These are phyloP conservation scores for Phortica okadai DNA, from an alignment of 2,888 invertebrate species.

Conservation along the genomic window DNA sequence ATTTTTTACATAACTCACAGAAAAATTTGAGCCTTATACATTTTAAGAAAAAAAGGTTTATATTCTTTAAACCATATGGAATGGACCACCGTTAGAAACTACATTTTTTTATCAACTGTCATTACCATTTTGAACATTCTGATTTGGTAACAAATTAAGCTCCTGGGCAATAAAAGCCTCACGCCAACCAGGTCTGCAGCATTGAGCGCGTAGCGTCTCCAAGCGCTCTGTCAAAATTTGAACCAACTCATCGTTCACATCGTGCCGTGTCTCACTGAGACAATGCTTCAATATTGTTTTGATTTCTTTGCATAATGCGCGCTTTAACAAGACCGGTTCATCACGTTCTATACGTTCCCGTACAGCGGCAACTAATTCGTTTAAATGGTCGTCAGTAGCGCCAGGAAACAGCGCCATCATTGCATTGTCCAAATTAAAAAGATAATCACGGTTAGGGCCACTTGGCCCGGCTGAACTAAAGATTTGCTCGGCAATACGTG, in stretches of 20 bases:
- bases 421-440: conserved; percentile 85
- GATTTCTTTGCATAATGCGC: conserved; percentile 59
- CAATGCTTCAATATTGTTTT: conserved; percentile 42
- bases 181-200: conserved; percentile 60
- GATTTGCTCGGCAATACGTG: conserved; percentile 89
- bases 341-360: conserved; percentile 65
- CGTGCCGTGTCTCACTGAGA: conserved; percentile 18
- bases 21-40: too few relatives aligned
- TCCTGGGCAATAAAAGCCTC: conserved; percentile 54
- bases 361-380: conserved; percentile 82
- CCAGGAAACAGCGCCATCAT: conserved; percentile 87
- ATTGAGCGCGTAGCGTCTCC: conserved; percentile 52
- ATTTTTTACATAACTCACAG: too few relatives aligned
- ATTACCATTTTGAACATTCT: too few relatives aligned
- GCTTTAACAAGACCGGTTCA: conserved; percentile 51
- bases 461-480: conserved; percentile 86
- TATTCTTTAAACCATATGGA: too few relatives aligned
- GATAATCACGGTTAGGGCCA: conserved; percentile 94
- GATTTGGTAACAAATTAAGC: conserved; percentile 7
- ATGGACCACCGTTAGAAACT: too few relatives aligned
- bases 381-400: conserved; percentile 86
- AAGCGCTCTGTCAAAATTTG: conserved; percentile 41
- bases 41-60: too few relatives aligned
- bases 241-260: background rate
- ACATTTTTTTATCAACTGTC: too few relatives aligned